phyloP scores from a whole-genome alignment of 2,113 vertebrate species.

The Heliornis fulica region DNA sequence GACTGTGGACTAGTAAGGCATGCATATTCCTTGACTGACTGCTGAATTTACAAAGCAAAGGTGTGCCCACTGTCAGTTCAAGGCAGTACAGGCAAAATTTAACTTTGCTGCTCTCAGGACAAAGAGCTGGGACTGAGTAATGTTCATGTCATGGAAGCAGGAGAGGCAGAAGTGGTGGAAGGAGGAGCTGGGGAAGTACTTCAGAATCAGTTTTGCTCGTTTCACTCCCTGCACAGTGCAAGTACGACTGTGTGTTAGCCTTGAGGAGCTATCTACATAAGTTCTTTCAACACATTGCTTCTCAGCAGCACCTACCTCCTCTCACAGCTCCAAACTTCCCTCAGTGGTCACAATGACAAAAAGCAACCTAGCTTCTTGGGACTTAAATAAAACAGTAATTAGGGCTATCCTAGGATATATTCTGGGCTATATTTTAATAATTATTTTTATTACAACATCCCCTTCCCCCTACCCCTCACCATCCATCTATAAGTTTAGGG shows the following conservation, averaged over 20 bases:
- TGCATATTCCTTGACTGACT: not conserved
- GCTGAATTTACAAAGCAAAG: not conserved
- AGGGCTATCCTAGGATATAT: not conserved
- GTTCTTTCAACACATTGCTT: not conserved
- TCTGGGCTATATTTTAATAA: not conserved
- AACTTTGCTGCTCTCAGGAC: not conserved
- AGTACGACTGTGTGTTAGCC: not conserved
- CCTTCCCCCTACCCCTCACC: too few relatives aligned
- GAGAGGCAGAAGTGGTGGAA: not conserved
- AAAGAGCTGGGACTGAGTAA: not conserved
- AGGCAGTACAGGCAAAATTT: not conserved
- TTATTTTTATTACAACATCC: not conserved
- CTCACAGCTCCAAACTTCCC: not conserved
- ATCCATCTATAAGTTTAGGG: not conserved
- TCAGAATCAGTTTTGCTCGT: not conserved
- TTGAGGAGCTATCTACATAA: not conserved
- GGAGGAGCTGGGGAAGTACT: not conserved
- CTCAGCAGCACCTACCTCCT: fast-evolving
- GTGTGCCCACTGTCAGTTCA: not conserved
- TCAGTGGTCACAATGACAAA: not conserved
- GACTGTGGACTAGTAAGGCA: not conserved
- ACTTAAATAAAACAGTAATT: not conserved
- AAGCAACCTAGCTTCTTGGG: not conserved
- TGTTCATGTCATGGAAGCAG: not conserved
- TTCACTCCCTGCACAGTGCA: not conserved